These are phyloP conservation scores for Halcyon smyrnensis DNA, from an alignment of 2,797 vertebrate genomes.

Conservation along the genomic window DNA sequence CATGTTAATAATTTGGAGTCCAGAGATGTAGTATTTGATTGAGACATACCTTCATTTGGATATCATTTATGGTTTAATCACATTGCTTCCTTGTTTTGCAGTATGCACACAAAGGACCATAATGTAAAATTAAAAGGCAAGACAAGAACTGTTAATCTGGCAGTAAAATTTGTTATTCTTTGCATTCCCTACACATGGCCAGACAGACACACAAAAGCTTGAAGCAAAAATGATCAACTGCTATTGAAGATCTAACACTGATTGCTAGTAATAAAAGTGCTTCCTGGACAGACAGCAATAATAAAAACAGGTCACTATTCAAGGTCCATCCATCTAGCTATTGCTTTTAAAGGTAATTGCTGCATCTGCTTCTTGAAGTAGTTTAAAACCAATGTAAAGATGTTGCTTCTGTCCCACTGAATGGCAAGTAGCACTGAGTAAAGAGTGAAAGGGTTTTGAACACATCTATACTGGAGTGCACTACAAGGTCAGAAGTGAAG, in stretches of 20 bases:
- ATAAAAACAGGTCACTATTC: constrained; percentile 56
- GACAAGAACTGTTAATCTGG: not conserved
- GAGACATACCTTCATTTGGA: not conserved
- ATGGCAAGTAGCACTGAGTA: constrained; percentile 24
- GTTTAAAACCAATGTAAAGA: constrained; percentile 45
- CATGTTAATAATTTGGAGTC: not conserved
- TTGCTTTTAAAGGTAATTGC: constrained; percentile 68
- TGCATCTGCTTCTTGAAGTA: constrained; percentile 69
- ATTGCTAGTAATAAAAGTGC: constrained; percentile 66
- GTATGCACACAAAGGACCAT: not conserved
- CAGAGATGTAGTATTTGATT: not conserved
- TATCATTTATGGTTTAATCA: constrained; percentile 26
- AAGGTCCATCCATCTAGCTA: constrained; percentile 33
- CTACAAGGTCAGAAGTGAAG: constrained; percentile 63
- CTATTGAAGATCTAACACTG: constrained; percentile 64
- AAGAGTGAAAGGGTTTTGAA: constrained; percentile 53
- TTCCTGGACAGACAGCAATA: constrained; percentile 53
- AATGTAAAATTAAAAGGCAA: constrained; percentile 36
- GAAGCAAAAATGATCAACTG: constrained; percentile 64
- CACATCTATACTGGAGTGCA: constrained; percentile 26
- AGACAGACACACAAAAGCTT: constrained; percentile 64
- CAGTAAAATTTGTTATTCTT: constrained; percentile 42
- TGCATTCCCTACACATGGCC: constrained; percentile 25
- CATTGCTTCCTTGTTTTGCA: not conserved
- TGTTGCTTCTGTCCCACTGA: constrained; percentile 44